Evolutionary conservation across 2,113 vertebrate genomes (phyloP).

Genomic region (Notiomystis cincta): DNA sequence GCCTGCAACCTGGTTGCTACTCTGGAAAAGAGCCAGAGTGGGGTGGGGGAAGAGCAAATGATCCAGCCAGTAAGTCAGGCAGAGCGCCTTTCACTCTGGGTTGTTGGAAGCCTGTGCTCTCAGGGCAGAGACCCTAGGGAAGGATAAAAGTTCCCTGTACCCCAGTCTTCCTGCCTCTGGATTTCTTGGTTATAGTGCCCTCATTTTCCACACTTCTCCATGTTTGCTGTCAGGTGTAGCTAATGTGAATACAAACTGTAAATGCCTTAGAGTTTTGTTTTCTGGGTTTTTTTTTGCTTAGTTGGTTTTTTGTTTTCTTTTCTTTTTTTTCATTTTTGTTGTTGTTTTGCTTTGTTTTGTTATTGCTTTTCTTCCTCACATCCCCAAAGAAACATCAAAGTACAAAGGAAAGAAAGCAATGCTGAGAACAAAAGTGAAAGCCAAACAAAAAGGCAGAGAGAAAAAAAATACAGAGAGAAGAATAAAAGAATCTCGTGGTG

Average conservation of each 20-base stretch:
- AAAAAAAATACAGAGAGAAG: not conserved
- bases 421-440: conserved; percentile 17
- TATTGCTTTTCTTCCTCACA: conserved; percentile 13
- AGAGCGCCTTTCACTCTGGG: rapidly evolving
- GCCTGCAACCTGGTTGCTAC: not conserved
- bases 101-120: not conserved
- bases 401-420: conserved; percentile 42
- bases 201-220: not conserved
- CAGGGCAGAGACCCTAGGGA: not conserved
- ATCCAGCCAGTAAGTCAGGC: not conserved
- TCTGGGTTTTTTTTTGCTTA: no score
- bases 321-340: not conserved
- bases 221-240: not conserved
- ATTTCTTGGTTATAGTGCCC: not conserved
- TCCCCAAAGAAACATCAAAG: conserved; percentile 54
- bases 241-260: not conserved
- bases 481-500: not conserved
- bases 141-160: not conserved
- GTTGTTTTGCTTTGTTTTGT: conserved; percentile 5
- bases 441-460: not conserved
- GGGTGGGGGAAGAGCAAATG: not conserved
- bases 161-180: not conserved
- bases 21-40: not conserved
- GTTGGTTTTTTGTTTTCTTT: not conserved
- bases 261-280: not conserved